These are phyloP conservation scores for Arrhamphus sclerolepis DNA, from an alignment of 2,797 vertebrate genomes.

Conservation along the genomic window DNA sequence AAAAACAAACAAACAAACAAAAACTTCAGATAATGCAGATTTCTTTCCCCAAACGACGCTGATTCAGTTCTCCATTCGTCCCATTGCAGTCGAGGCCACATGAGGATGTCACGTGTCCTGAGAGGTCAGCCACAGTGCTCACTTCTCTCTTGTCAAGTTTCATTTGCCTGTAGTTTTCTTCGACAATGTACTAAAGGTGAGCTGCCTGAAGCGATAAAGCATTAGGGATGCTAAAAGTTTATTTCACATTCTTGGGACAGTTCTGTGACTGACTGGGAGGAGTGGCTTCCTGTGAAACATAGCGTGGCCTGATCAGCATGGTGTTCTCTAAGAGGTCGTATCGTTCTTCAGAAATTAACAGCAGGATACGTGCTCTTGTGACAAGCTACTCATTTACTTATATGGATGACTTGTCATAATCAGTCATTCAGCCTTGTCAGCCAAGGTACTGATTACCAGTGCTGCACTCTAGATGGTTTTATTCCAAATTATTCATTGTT, in stretches of 20 bases:
- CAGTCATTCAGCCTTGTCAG: conserved; percentile 13
- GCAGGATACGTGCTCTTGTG: conserved; percentile 58
- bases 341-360: conserved; percentile 48
- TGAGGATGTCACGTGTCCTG: conserved; percentile 58
- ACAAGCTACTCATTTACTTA: conserved; percentile 72
- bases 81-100: conserved; percentile 30
- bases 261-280: conserved; percentile 29
- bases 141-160: conserved; percentile 55
- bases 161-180: not conserved
- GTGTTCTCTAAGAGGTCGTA: conserved; percentile 46
- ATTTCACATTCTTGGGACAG: conserved; percentile 5
- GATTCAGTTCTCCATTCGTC: conserved; percentile 10
- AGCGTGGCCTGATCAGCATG: conserved; percentile 23
- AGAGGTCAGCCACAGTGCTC: conserved; percentile 45
- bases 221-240: conserved; percentile 4
- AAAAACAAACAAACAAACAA: no score
- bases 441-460: conserved; percentile 59
- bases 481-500: conserved; percentile 46
- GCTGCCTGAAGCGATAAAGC: conserved; percentile 3
- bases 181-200: not conserved
- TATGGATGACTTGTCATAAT: conserved; percentile 53
- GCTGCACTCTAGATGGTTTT: conserved; percentile 52
- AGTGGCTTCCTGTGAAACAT: conserved; percentile 53
- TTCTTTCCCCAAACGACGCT: conserved; percentile 17
- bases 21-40: conserved; percentile 17